phyloP scores from a whole-genome alignment of 2,888 invertebrate species.

The Andrena chrysosceles region DNA sequence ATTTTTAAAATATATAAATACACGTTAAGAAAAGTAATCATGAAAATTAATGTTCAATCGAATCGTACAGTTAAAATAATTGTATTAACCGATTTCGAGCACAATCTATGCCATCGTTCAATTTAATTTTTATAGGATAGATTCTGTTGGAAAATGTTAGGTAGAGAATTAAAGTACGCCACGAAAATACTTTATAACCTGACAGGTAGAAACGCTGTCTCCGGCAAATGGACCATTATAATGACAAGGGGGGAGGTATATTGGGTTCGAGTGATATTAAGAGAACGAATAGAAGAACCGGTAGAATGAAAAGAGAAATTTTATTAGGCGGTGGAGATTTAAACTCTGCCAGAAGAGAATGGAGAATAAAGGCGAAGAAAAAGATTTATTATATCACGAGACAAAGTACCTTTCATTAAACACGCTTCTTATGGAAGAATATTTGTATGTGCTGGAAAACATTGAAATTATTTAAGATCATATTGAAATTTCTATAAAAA shows the following conservation, averaged over 20 bases:
- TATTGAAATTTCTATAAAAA: slow-evolving; percentile 9
- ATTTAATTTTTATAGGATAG: neutral
- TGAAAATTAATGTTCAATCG: too few species aligned
- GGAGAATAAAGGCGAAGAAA: slow-evolving; percentile 19
- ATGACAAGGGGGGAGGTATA: slow-evolving; percentile 57
- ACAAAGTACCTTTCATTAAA: slow-evolving; percentile 32
- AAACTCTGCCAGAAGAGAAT: slow-evolving; percentile 19
- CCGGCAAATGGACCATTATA: slow-evolving; percentile 64
- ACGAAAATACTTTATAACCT: slow-evolving; percentile 39
- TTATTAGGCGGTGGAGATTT: slow-evolving; percentile 43
- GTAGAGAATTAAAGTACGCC: slow-evolving; percentile 46
- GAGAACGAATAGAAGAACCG: slow-evolving; percentile 35
- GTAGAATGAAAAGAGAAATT: slow-evolving; percentile 44
- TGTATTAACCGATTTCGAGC: neutral
- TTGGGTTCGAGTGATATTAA: slow-evolving; percentile 67
- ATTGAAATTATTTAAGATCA: slow-evolving; percentile 1
- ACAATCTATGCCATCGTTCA: neutral
- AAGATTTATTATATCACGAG: slow-evolving; percentile 55
- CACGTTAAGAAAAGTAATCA: too few species aligned
- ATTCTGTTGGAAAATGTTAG: slow-evolving; percentile 5
- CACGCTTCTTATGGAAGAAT: slow-evolving; percentile 49
- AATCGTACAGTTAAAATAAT: too few species aligned
- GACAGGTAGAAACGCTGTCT: slow-evolving; percentile 36
- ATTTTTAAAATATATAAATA: too few species aligned
- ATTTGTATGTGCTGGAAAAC: slow-evolving; percentile 13